A percentile compares a stretch with the other conserved stretches of the same genome.
Evolutionary conservation across 2,797 vertebrate genomes (phyloP).

Genomic region (Bufotes viridis): DNA sequence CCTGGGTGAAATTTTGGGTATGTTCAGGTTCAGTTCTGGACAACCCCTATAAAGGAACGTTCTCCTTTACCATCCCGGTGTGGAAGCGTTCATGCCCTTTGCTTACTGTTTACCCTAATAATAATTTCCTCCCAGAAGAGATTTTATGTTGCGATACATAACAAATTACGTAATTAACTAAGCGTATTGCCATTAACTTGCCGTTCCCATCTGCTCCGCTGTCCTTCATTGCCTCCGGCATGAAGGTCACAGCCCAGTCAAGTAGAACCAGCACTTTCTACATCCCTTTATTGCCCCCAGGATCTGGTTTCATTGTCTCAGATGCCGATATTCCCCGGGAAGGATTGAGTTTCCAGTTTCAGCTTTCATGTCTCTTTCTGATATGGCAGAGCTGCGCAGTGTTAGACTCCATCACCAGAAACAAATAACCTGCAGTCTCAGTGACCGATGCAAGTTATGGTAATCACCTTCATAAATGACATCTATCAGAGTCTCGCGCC

Average conservation of each 20-base stretch:
- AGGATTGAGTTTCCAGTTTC: not conserved
- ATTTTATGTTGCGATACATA: not conserved
- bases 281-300: not conserved
- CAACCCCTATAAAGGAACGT: too few relatives aligned
- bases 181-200: not conserved
- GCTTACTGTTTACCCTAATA: too few relatives aligned
- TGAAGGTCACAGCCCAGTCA: not conserved
- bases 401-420: not conserved
- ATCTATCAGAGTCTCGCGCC: too few relatives aligned
- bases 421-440: not conserved
- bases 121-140: not conserved
- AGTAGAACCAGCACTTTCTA: conserved; percentile 12
- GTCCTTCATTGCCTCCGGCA: not conserved
- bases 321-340: not conserved
- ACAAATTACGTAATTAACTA: not conserved
- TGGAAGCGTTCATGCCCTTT: not conserved
- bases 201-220: not conserved
- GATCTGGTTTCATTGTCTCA: conserved; percentile 3
- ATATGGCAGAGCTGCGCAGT: not conserved
- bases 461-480: too few relatives aligned
- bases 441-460: not conserved
- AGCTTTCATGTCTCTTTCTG: not conserved
- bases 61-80: not conserved
- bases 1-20: too few relatives aligned
- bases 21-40: too few relatives aligned